A percentile compares a stretch with the other conserved stretches of the same genome.
phyloP scores from a whole-genome alignment of 2,888 invertebrate genomes.

The Gymnoscelis rufifasciata region DNA sequence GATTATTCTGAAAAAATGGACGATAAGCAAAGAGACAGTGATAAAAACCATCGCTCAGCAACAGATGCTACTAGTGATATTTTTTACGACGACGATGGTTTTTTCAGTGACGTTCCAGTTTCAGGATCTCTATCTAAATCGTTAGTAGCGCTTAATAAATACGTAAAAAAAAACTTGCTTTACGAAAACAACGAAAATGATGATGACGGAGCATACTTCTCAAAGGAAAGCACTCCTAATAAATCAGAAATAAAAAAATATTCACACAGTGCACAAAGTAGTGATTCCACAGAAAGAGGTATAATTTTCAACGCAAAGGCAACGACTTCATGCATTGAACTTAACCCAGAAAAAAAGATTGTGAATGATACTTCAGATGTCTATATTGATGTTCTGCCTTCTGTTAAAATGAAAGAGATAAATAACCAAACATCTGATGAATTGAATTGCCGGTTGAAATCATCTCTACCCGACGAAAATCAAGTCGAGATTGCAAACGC shows the following conservation, averaged over 20 bases:
- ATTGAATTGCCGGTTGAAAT: constrained; percentile 2
- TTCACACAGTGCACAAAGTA: constrained; percentile 56
- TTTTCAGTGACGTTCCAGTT: constrained; percentile 59
- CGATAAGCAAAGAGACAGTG: constrained; percentile 29
- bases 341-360: constrained; percentile 14
- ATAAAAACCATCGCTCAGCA: constrained; percentile 23
- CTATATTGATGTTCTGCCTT: constrained; percentile 24
- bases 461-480: constrained; percentile 1
- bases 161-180: constrained; percentile 65
- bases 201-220: constrained; percentile 61
- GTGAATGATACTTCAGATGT: constrained; percentile 25
- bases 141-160: constrained; percentile 63
- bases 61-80: constrained; percentile 31
- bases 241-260: constrained; percentile 60
- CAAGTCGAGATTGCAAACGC: constrained; percentile 28
- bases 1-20: constrained; percentile 42
- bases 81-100: constrained; percentile 58
- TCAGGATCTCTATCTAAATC: constrained; percentile 64
- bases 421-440: neutral
- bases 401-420: constrained; percentile 4
- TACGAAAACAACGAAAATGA: constrained; percentile 53
- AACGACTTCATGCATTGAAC: constrained; percentile 7
- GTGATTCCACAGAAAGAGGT: constrained; percentile 40
- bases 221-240: constrained; percentile 67
- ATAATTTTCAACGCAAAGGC: constrained; percentile 13